These are phyloP conservation scores for Solen grandis DNA, from an alignment of 1,140 invertebrate genomes.

Conservation along the genomic window DNA sequence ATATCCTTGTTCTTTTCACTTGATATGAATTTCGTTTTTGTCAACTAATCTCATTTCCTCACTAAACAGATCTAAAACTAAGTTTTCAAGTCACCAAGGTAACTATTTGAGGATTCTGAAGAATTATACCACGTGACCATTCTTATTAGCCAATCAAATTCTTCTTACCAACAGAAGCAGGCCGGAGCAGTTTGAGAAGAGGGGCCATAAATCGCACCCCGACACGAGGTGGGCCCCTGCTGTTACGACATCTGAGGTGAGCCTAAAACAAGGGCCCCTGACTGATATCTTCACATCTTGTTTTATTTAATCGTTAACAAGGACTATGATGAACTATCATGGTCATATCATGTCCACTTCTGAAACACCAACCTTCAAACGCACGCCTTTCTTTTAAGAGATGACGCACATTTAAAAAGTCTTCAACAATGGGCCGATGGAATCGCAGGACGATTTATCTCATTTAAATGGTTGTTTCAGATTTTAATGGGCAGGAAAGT, in stretches of 20 bases:
- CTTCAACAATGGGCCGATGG: not conserved
- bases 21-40: too few species aligned
- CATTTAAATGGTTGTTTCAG: constrained; percentile 44
- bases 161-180: constrained; percentile 4
- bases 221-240: constrained; percentile 21
- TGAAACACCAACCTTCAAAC: constrained; percentile 6
- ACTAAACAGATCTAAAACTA: too few species aligned
- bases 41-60: too few species aligned
- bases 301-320: constrained; percentile 44
- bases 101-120: not conserved
- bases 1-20: not conserved
- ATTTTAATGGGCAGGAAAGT: not conserved
- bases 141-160: constrained; percentile 8
- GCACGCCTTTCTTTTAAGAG: constrained; percentile 33
- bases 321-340: constrained; percentile 27
- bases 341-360: not conserved
- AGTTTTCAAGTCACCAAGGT: too few species aligned
- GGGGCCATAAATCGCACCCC: not conserved
- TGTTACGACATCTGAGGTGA: not conserved
- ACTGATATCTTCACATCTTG: constrained; percentile 9
- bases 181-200: not conserved
- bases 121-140: not conserved
- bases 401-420: constrained; percentile 8
- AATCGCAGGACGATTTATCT: constrained; percentile 10
- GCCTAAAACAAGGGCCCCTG: not conserved